Base-by-base conservation (phyloP, 2,113 vertebrate genomes). In the Scortum barcoo region DNA sequence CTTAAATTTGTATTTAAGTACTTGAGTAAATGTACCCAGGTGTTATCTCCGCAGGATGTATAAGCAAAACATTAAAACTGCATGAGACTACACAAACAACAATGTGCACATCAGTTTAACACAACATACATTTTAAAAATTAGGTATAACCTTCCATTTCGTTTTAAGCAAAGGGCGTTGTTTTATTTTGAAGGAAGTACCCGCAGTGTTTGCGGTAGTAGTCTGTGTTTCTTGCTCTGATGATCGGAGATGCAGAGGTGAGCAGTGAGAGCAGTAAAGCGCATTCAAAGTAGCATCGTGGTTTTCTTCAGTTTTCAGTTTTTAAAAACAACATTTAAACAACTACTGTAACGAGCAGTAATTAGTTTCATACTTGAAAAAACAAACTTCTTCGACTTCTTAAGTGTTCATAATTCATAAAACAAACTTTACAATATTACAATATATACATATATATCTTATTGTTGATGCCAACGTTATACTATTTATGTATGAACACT, bases 121-220 rank as follows among this genome's bases (percentile, higher is more conserved):
- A 5, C 26, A 38, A 54, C 10, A 57, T 24, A 14, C 26, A 33
- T 44, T n/a, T 13, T 1, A 7, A 22, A 5, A 61, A 4, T 17
- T 48, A 19, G 2, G 12, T 42, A 42, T 51, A 76, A 71, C n/a
- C 1, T 11, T 2, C 8, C 3, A 1, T 2, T 24, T 50, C 14
- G 8, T 6, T 17, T 40, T 75, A 20, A 6, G 11, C 20, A 7
- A 8, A 14, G 30, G 4, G 13, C 28, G 7, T 33, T n/a, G 0
- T 4, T 53, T 84, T 86, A 86, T 83, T 87, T 0, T 79, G 79
- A 86, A 86, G 57, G 6, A 20, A 65, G 2, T 36, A 4, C 0
- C 1, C 7, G 4, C 0, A 3, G 0, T 19, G 44, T 17, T 56
- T 87, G 67, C 76, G 69, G n/a, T 65, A 2, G 13, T n/a, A 30